These are phyloP conservation scores for Ophion obscuratus DNA, from an alignment of 2,888 invertebrate species.

Conservation along the genomic window DNA sequence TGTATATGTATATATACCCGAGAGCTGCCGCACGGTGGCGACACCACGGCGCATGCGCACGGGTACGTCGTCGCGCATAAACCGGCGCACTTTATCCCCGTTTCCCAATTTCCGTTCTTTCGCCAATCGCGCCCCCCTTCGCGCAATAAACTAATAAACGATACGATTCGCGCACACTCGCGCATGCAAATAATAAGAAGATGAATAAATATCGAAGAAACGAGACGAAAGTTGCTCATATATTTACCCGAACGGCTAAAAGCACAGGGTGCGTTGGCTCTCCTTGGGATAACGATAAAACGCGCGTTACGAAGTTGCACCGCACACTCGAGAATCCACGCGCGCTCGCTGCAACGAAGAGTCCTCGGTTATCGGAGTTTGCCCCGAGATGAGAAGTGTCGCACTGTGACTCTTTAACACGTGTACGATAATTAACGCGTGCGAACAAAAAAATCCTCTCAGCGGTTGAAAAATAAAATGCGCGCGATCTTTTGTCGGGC, in stretches of 20 bases:
- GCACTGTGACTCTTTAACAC: neutral
- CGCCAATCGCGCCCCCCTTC: neutral
- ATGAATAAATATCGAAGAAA: neutral
- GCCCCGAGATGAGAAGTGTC: neutral
- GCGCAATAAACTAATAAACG: neutral
- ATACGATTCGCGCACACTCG: neutral
- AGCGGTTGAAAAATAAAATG: neutral
- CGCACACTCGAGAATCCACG: neutral
- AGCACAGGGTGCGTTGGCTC: neutral
- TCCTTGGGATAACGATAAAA: too few species aligned
- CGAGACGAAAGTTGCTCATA: neutral
- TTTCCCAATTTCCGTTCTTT: neutral
- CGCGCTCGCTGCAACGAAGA: neutral
- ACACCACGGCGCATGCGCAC: conserved; percentile 58
- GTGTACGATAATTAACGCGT: neutral
- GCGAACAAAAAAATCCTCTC: neutral
- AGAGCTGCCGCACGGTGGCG: conserved; percentile 43
- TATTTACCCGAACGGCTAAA: neutral
- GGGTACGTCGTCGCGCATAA: conserved; percentile 48
- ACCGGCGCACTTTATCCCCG: conserved; percentile 31
- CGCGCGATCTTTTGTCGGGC: too few species aligned
- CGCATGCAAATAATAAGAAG: neutral
- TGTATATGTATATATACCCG: neutral
- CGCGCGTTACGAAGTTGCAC: neutral
- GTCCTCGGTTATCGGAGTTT: neutral